Percentiles rank a stretch among this genome's conserved stretches.
phyloP scores from a whole-genome alignment of 2,888 invertebrate genomes.

The Phragmatobia fuliginosa region DNA sequence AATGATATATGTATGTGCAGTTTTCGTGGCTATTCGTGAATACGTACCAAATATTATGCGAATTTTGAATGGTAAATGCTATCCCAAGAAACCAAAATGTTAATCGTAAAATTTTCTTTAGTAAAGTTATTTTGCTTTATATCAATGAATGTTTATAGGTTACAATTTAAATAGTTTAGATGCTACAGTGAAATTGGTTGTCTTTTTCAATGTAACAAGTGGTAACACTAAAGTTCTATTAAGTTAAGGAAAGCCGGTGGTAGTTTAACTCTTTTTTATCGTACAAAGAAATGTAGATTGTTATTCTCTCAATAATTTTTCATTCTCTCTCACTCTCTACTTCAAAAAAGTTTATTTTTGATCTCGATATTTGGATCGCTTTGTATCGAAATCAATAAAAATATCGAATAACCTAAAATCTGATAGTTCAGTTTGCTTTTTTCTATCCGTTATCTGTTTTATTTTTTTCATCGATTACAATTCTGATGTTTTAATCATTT shows the following conservation, averaged over 20 bases:
- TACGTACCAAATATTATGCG: constrained; percentile 4
- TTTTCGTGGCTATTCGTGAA: constrained; percentile 12
- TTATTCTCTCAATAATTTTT: too few relatives aligned
- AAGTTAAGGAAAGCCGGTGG: neutral
- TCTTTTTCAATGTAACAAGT: too few relatives aligned
- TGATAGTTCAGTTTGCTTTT: too few relatives aligned
- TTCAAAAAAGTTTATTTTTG: neutral
- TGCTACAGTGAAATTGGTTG: neutral
- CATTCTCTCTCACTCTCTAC: neutral
- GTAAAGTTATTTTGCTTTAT: too few relatives aligned
- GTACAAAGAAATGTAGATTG: too few relatives aligned
- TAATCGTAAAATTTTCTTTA: neutral
- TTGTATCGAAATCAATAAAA: too few relatives aligned
- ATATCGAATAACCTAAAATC: neutral
- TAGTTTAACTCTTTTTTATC: too few relatives aligned
- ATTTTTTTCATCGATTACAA: too few relatives aligned
- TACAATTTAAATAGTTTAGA: neutral
- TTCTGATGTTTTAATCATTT: neutral
- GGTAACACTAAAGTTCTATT: too few relatives aligned
- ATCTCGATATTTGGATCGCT: too few relatives aligned
- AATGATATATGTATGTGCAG: constrained; percentile 8
- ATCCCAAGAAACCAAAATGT: neutral
- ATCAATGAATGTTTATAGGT: too few relatives aligned
- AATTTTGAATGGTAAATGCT: neutral
- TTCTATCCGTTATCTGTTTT: neutral